phyloP scores from a whole-genome alignment of 1,140 invertebrate species.

The Geopemphigus sp. region DNA sequence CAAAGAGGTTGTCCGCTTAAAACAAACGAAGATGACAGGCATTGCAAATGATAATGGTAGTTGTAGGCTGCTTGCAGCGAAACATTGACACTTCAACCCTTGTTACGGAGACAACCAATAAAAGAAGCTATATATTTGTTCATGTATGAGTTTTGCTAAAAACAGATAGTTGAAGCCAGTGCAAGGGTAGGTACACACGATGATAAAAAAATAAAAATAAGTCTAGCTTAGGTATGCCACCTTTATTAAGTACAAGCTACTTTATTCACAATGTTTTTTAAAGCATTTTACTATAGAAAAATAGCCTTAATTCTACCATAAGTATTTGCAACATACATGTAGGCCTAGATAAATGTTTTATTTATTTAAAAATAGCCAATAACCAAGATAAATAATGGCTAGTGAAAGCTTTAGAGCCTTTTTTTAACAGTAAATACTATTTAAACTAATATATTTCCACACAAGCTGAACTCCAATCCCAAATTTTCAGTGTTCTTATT shows the following conservation, averaged over 20 bases:
- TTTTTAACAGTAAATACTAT: conserved; percentile 47
- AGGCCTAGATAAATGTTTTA: conserved; percentile 47
- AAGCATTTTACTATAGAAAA: conserved; percentile 49
- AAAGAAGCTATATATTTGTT: conserved; percentile 43
- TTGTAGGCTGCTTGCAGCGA: conserved; percentile 41
- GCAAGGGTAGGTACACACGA: conserved; percentile 49
- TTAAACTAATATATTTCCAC: conserved; percentile 47
- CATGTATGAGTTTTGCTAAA: conserved; percentile 49
- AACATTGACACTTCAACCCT: conserved; percentile 49
- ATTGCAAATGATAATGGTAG: conserved; percentile 49
- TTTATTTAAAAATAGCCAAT: conserved; percentile 43
- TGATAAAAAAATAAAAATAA: conserved; percentile 48
- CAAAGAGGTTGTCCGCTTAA: conserved; percentile 44
- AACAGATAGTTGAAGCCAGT: conserved; percentile 49
- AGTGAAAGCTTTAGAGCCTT: conserved; percentile 46
- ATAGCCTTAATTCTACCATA: conserved; percentile 48
- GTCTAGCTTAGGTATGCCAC: conserved; percentile 49
- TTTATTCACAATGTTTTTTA: conserved; percentile 47
- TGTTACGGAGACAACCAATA: conserved; percentile 47
- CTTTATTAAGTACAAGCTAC: conserved; percentile 49
- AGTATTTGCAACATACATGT: conserved; percentile 48
- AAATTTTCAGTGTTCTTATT: conserved; percentile 46
- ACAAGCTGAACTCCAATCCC: conserved; percentile 49
- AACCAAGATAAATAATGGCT: conserved; percentile 48
- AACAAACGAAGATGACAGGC: conserved; percentile 48